phyloP scores from a whole-genome alignment of 2,113 vertebrate species.

The Jacana jacana region DNA sequence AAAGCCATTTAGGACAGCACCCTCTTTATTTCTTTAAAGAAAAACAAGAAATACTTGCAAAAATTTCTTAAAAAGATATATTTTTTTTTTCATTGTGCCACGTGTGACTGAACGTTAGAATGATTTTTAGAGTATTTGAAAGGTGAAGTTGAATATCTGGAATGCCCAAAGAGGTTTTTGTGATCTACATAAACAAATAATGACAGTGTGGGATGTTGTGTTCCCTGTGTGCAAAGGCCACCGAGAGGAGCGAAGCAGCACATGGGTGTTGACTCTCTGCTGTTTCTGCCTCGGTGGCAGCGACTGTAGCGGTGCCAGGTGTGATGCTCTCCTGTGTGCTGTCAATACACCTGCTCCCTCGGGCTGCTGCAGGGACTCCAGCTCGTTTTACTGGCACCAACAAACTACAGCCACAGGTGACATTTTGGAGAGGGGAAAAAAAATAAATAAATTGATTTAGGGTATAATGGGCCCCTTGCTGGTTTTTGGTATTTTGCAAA shows the following conservation, averaged over 20 bases:
- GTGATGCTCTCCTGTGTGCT: neutral
- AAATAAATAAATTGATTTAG: neutral
- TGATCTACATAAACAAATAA: accelerated
- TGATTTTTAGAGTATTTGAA: neutral
- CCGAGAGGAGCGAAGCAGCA: neutral
- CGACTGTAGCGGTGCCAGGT: neutral
- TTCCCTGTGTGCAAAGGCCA: neutral
- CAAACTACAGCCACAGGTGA: neutral
- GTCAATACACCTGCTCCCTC: neutral
- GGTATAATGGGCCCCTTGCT: neutral
- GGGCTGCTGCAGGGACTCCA: neutral
- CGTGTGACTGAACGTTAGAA: neutral
- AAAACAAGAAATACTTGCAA: neutral
- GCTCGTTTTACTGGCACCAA: neutral
- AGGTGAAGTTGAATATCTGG: neutral
- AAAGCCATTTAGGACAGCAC: neutral
- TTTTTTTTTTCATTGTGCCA: neutral
- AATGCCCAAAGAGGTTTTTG: neutral
- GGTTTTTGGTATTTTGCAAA: neutral
- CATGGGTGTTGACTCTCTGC: neutral
- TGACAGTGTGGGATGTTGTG: neutral
- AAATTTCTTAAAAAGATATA: neutral
- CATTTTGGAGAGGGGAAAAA: neutral
- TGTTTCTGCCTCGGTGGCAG: neutral
- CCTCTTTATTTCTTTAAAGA: neutral